Evolutionary conservation across 2,888 invertebrate genomes (phyloP), one percentile per base, ranked within the genome.

Genomic region (Epinotia nisella): DNA sequence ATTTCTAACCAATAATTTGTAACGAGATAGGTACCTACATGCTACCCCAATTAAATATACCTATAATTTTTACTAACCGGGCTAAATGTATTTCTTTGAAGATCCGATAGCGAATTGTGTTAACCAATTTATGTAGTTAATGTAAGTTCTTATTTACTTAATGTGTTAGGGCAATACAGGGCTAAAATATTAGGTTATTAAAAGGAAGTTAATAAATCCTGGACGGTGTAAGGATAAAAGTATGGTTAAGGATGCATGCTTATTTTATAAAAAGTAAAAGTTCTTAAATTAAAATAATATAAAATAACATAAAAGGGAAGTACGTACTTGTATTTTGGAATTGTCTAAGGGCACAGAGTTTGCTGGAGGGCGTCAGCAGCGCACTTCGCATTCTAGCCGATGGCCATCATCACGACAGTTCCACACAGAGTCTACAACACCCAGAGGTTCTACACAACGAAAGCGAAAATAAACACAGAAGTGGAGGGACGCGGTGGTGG

Each of bases 331-430:
- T 88, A 85, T 86, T 79, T 87, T 88, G 89, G 85, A 92, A 92
- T 85, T 90, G 90, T 90, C 85, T 92, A 89, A 93, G 89, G 90
- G 87, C 90, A 86, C 90, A 91, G 85, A 88, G 88, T 89, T 90
- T 90, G 88, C 87, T 91, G 87, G 90, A 91, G 91, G 92, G 93
- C 93, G 93, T 91, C 89, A 93, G 92, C 89, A 93, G 90, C 92
- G 92, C 93, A 89, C 93, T 92, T 91, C 93, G 93, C 93, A 93
- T 93, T 90, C 93, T 93, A 93, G 92, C 93, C 93, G 87, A 91
- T 88, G 86, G 93, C 93, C 93, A 93, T 93, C 85, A 85, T 93
- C 92, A 92, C 90, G 86, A 92, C 88, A 91, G 92, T 92, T 84
- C 90, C 90, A 90, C 92, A 91, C 91, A 92, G 88, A 86, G 87